Evolutionary conservation across 2,888 invertebrate genomes (phyloP), one percentile per base, ranked within the genome.

Genomic region (Leucania comma): DNA sequence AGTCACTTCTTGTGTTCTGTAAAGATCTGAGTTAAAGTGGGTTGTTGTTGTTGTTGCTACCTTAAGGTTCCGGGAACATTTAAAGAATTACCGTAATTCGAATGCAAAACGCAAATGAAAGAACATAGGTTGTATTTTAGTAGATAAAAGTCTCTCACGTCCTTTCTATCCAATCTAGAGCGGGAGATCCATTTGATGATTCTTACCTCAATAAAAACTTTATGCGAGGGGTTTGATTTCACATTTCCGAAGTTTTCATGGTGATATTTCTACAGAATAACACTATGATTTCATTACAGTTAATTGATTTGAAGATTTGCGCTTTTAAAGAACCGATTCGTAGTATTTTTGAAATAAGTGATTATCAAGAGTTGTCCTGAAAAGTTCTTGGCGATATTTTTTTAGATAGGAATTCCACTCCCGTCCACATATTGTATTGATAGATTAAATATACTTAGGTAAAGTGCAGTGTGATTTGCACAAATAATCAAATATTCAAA

Each of bases 391-490:
- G 12, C 26, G 14, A 35, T 46, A 46, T 35, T 61, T 72, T 72
- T 78, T 53, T 29, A 32, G 1, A 26, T 22, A 17, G 46, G 9
- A 24, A 24, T 35, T 79, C n/a, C 24, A 61, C 32, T 61, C 1
- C 9, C 10, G 38, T 29, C 51, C 22, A 54, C 38, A 50, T 54
- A 58, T 22, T 22, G 24, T 51, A 61, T 26, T 67, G 53, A 75
- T 80, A 75, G 29, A 46, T 68, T 57, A 75, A 68, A 62, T 38
- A 78, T 9, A 80, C 67, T 29, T 38, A 57, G 6, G n/a, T 57
- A 48, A 35, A 62, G 35, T 38, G 50, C 26, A 68, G 12, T 56
- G 51, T 54, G 59, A 38, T 76, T 81, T 81, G 63, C 48, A 63
- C 24, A 61, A 76, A 59, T 53, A 59, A 59, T 68, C 38, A 62